Evolutionary conservation across 2,888 invertebrate species (phyloP), one percentile per base, ranked within the genome.

Genomic region (Leptopterna dolabrata): DNA sequence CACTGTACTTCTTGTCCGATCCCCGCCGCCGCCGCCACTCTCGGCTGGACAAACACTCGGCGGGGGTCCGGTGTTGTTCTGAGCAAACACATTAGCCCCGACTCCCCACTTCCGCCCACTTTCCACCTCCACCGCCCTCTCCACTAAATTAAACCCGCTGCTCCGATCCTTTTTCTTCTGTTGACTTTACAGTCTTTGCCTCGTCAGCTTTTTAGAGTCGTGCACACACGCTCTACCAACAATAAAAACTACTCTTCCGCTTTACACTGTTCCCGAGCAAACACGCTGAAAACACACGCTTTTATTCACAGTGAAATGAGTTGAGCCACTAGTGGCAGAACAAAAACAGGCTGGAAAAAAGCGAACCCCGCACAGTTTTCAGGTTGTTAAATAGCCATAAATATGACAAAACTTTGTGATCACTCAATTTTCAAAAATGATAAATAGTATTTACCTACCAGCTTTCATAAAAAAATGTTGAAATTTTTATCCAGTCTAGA

Each of bases 41-140:
- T 87, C 87, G 80, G 87, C 19, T 87, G 87, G 80, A 80, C 87
- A 87, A 87, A 87, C 87, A 87, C 87, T 87, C 43, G 27, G 78
- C 1, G 43, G 83, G 83, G 43, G 70, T 83, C 70, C 70, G 83
- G 80, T 87, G 87, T 87, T 87, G 87, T 87, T 87, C 87, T 51
- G 63, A 81, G 87, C 87, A 87, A 87, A 87, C 87, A 87, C 80
- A 85, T 85, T 85, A 78, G 45, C 78, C 63, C 70, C 30, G 29
- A 30, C 70, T 70, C 70, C 83, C 55, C 43, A 3, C 24, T 7
- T 4, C 36, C 36, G 7, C 7, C 2, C 3, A 43, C 45, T 14
- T 43, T 19, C 45, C 16, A 9, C 16, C 36, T 16, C 73, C 30
- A 3, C 6, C 24, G 6, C 73, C 30, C 41, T 13, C 76, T 51